These are phyloP conservation scores for Astur gentilis DNA, from an alignment of 2,113 vertebrate genomes.

Conservation along the genomic window DNA sequence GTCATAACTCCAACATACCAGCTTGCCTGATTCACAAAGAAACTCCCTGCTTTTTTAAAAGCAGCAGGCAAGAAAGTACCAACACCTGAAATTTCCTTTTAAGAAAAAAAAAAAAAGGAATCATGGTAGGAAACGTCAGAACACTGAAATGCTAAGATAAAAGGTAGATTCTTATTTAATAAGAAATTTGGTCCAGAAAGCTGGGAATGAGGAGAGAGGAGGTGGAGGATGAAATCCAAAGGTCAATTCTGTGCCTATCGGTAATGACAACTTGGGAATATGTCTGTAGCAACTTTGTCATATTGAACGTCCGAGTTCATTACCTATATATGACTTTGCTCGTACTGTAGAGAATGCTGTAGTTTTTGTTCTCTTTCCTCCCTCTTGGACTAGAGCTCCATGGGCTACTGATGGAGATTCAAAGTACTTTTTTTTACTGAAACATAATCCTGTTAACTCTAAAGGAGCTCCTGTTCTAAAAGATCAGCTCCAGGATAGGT, in stretches of 20 bases:
- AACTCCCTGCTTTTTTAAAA: neutral
- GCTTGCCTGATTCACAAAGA: neutral
- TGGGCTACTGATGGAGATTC: neutral
- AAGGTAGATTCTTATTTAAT: neutral
- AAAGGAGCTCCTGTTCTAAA: neutral
- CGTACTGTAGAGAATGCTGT: neutral
- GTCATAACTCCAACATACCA: neutral
- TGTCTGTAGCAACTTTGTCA: neutral
- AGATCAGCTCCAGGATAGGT: neutral
- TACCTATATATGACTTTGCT: rapidly evolving
- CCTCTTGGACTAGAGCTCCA: neutral
- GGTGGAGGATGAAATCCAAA: neutral
- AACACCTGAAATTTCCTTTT: neutral
- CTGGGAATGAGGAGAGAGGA: neutral
- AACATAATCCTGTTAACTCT: neutral
- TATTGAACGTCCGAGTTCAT: rapidly evolving
- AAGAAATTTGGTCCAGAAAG: neutral
- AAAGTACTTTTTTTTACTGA: neutral
- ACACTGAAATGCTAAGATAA: neutral
- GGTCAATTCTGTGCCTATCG: neutral
- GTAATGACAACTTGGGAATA: neutral
- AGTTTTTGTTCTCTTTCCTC: neutral
- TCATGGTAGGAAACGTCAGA: neutral
- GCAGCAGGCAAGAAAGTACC: neutral
- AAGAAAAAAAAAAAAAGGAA: neutral